A percentile compares a stretch with the other conserved stretches of the same genome.
Evolutionary conservation across 2,888 invertebrate species (phyloP).

Genomic region (Eupsilia transversa): DNA sequence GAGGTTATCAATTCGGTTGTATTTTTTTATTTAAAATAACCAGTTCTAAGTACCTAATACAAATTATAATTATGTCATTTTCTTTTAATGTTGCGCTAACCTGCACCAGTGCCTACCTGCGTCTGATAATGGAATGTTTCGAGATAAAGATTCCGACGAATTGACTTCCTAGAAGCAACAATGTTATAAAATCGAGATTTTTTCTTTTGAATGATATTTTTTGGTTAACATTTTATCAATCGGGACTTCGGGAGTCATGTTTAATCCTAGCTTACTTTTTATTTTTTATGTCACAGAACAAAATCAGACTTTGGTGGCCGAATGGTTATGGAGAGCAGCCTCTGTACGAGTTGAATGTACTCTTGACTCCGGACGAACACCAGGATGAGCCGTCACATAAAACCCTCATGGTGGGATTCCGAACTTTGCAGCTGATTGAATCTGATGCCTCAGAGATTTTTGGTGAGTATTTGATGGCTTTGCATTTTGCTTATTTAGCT

Average conservation of each 20-base stretch:
- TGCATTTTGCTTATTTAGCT: not conserved
- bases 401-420: slow-evolving; percentile 94
- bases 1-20: too few species aligned
- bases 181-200: not conserved
- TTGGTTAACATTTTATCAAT: not conserved
- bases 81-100: too few species aligned
- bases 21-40: too few species aligned
- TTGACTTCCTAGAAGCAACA: not conserved
- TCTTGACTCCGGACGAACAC: slow-evolving; percentile 79
- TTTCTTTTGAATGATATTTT: not conserved
- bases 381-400: slow-evolving; percentile 82
- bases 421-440: slow-evolving; percentile 96
- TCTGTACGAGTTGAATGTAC: slow-evolving; percentile 93
- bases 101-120: too few species aligned
- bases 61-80: not conserved
- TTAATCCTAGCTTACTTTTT: not conserved
- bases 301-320: slow-evolving; percentile 96
- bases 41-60: not conserved
- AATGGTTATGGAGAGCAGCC: slow-evolving; percentile 96
- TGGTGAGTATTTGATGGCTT: slow-evolving; percentile 67
- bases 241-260: too few species aligned
- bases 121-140: too few species aligned
- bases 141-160: too few species aligned
- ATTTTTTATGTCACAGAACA: slow-evolving; percentile 75
- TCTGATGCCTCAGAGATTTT: slow-evolving; percentile 87